Conservation (phyloP, 2,888 invertebrate genomes). For the Monochamus alternatus region DNA sequence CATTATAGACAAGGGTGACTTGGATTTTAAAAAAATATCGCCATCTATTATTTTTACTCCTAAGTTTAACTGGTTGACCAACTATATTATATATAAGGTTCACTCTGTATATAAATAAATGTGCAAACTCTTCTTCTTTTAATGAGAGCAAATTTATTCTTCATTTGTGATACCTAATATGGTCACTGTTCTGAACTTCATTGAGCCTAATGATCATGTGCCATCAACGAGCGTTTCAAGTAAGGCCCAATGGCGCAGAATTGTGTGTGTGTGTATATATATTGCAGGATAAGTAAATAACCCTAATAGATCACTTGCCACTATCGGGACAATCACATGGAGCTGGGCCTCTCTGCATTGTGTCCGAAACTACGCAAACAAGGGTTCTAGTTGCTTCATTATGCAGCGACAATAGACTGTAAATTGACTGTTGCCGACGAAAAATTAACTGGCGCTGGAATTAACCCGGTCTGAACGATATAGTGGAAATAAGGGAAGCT, state of each 20-base stretch:
- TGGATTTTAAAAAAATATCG: too few species aligned
- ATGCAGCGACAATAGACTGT: constrained; percentile 19
- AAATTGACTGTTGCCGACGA: constrained; percentile 28
- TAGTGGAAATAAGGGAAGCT: neutral
- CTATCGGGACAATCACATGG: constrained; percentile 25
- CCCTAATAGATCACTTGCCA: constrained; percentile 17
- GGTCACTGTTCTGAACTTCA: too few species aligned
- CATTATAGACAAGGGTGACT: too few species aligned
- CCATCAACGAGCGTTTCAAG: neutral
- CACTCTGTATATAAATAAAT: too few species aligned
- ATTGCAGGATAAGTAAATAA: constrained; percentile 20
- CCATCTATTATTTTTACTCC: too few species aligned
- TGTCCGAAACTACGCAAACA: constrained; percentile 20
- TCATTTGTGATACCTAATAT: too few species aligned
- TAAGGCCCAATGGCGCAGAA: constrained; percentile 12
- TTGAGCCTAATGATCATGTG: too few species aligned
- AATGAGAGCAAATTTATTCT: too few species aligned
- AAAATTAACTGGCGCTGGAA: constrained; percentile 15
- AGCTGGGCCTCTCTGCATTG: constrained; percentile 16
- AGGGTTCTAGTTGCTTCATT: constrained; percentile 32
- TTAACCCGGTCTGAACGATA: neutral
- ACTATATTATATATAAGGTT: too few species aligned
- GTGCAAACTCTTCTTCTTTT: too few species aligned
- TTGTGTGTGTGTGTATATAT: constrained; percentile 16
- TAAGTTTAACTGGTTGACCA: too few species aligned